phyloP scores from a whole-genome alignment of 2,797 vertebrate species.

The Thunnus albacares region DNA sequence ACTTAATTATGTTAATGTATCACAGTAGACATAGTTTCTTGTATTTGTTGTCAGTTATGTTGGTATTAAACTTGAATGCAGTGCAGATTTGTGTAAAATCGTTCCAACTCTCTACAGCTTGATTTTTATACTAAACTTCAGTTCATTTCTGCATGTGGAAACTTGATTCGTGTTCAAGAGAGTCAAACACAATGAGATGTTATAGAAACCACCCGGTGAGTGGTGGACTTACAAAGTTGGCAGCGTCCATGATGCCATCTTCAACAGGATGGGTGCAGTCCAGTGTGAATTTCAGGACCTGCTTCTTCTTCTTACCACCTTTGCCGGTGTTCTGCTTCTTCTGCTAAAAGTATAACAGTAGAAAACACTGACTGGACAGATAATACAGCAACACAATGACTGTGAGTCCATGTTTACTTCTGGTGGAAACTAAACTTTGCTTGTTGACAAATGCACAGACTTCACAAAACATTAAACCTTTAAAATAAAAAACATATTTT shows the following conservation, averaged over 20 bases:
- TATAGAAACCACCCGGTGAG: background rate
- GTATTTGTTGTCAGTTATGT: too few relatives aligned
- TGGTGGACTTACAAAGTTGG: slow-evolving; percentile 92
- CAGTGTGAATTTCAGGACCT: slow-evolving; percentile 94
- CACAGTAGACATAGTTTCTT: too few relatives aligned
- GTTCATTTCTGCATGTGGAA: background rate
- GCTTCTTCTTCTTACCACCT: slow-evolving; percentile 97
- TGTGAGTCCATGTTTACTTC: too few relatives aligned
- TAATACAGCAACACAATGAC: background rate
- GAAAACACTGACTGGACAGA: background rate
- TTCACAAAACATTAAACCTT: background rate
- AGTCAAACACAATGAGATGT: too few relatives aligned
- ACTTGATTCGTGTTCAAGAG: too few relatives aligned
- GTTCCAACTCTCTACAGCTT: too few relatives aligned
- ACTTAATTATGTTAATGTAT: too few relatives aligned
- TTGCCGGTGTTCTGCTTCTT: slow-evolving; percentile 80
- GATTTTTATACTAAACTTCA: too few relatives aligned
- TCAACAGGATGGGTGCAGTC: slow-evolving; percentile 98
- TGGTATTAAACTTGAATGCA: too few relatives aligned
- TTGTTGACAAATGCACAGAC: background rate
- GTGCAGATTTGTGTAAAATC: too few relatives aligned
- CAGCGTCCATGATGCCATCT: slow-evolving; percentile 98
- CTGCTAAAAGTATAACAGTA: slow-evolving; percentile 17
- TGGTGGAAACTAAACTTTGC: too few relatives aligned
- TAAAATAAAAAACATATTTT: too few relatives aligned